Evolutionary conservation across 2,888 invertebrate genomes (phyloP).

Genomic region (Reticulitermes lucifugus): DNA sequence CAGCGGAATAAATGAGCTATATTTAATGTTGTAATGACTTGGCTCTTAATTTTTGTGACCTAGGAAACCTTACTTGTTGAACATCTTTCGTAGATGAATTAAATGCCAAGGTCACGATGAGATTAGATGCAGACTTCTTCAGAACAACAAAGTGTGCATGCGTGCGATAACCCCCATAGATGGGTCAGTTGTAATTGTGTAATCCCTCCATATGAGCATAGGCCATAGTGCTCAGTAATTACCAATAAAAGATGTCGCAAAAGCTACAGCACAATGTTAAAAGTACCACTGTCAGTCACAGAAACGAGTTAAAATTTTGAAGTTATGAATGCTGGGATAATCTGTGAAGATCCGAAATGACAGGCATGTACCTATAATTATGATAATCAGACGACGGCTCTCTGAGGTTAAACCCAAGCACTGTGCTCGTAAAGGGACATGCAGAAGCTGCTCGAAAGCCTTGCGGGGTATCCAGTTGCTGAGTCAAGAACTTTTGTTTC

Average conservation of each 20-base stretch:
- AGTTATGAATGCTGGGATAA: background rate
- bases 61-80: too few relatives aligned
- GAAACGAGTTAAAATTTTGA: background rate
- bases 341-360: too few relatives aligned
- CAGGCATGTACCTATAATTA: too few relatives aligned
- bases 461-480: too few relatives aligned
- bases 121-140: constrained; percentile 1
- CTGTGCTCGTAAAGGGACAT: too few relatives aligned
- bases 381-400: too few relatives aligned
- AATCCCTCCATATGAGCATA: background rate
- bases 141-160: background rate
- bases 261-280: background rate
- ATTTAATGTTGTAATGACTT: too few relatives aligned
- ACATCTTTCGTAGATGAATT: background rate
- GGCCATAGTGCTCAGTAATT: background rate
- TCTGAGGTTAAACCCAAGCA: too few relatives aligned
- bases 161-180: background rate
- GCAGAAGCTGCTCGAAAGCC: too few relatives aligned
- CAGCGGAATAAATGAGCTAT: too few relatives aligned
- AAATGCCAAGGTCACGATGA: constrained; percentile 18
- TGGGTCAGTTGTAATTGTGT: constrained; percentile 10
- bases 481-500: too few relatives aligned
- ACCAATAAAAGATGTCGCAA: background rate
- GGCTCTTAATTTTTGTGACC: too few relatives aligned
- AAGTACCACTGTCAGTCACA: background rate